A percentile compares a stretch with the other conserved stretches of the same genome.
These are phyloP conservation scores for Ostrea denselamellosa DNA, from an alignment of 1,140 invertebrate genomes.

Conservation along the genomic window DNA sequence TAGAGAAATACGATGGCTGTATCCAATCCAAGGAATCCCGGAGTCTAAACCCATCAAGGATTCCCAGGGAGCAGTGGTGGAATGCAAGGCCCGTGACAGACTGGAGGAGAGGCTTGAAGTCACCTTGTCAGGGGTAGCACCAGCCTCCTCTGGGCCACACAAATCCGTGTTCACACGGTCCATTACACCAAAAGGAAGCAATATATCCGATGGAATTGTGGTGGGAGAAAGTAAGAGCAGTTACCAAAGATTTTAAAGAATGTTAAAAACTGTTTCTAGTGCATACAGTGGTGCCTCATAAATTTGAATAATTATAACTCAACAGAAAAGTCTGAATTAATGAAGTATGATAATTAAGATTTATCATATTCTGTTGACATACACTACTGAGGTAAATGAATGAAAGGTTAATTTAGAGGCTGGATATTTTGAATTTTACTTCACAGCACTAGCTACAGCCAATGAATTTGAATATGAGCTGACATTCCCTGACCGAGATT, in stretches of 20 bases:
- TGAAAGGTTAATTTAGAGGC: no score
- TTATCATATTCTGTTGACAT: no score
- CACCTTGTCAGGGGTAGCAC: constrained; percentile 71
- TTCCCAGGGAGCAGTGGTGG: constrained; percentile 63
- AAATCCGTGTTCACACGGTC: constrained; percentile 65
- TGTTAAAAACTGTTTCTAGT: no score
- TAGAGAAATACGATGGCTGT: constrained; percentile 74
- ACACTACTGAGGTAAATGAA: no score
- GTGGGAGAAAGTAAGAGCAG: constrained; percentile 74
- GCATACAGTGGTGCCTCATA: no score
- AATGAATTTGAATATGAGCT: constrained; percentile 75
- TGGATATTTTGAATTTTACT: constrained; percentile 11
- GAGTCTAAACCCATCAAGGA: constrained; percentile 70
- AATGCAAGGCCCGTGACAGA: constrained; percentile 70
- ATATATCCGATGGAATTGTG: constrained; percentile 72
- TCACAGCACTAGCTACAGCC: constrained; percentile 70
- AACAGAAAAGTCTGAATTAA: no score
- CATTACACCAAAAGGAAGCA: constrained; percentile 69
- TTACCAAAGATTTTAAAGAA: not conserved
- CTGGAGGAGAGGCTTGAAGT: constrained; percentile 76
- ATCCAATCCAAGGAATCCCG: constrained; percentile 75
- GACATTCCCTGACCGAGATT: constrained; percentile 64
- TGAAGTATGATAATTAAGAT: no score
- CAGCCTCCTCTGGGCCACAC: constrained; percentile 69
- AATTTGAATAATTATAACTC: no score